Base-by-base conservation (phyloP, 2,888 invertebrate species). In the Panopea generosa region DNA sequence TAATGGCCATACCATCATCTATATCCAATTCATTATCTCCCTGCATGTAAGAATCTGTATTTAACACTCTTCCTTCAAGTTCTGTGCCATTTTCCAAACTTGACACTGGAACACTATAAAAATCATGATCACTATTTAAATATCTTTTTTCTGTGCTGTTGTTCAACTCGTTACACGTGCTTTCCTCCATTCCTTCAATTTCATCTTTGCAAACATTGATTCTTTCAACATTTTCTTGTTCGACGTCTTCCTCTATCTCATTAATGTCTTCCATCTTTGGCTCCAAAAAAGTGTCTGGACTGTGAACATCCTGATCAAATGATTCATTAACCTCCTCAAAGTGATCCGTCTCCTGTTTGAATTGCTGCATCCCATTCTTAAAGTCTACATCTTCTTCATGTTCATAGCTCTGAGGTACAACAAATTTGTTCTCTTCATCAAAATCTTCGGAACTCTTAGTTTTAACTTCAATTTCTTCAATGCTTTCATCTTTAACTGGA, bases 71-170 rank as follows among this genome's bases (percentile, higher is more conserved):
- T 11, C 11, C 33, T 11, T 33, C 33, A 4, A 33, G 4, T 11
- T 33, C 33, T 33, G 33, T 11, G 4, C 33, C 33, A 33, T 33
- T 4, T 33, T 33, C 33, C 11, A 11, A 33, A 11, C 33, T 43
- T 7, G 14, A 4, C 9, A 63, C 4, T n/a, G 38, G 52, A 22
- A 53, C 63, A 63, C 63, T 63, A 18, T 63, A 63, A 2, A 63
- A 43, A 18, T 63, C 63, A 43, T 63, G 63, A 38, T 63, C 63
- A 6, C 43, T 63, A 26, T 63, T 60, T 1, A 47, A 29, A 14
- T 33, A 29, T 18, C 18, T 33, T 38, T n/a, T 26, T 52, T 26
- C 2, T 7, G 24, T 24, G 16, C 22, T 7, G 6, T 4, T 6
- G 16, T n/a, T 16, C 20, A 20, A 16, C 47, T 47, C 20, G 7